Evolutionary conservation across 2,113 vertebrate species (phyloP), one percentile per base, ranked within the genome.

Genomic region (Cygnus buccinator): DNA sequence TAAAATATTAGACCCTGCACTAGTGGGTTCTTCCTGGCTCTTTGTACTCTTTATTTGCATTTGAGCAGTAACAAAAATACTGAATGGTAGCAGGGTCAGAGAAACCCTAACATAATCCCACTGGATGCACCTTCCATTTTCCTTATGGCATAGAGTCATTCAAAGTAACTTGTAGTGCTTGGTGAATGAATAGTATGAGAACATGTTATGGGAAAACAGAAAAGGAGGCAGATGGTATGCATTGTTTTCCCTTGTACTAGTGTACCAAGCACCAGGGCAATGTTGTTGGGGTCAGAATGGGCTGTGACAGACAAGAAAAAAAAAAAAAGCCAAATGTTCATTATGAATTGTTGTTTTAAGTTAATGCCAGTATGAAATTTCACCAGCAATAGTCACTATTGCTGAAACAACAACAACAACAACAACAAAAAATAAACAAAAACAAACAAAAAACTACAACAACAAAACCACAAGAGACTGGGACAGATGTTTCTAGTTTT

Each of bases 201-300:
- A 57, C 10, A 65, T 62, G 59, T 59, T 71, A 86, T 5, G 18
- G n/a, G 19, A 52, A 87, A 93, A 71, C 22, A 85, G 14, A 73
- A 79, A 85, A 67, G 3, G 5, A 94, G 33, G 37, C 92, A 95
- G 93, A 94, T 93, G 82, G 75, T 43, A 74, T 66, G 35, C 9
- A 92, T 91, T 95, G 41, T 66, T 90, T 97, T 78, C 67, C 14
- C 41, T 80, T 44, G 37, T 66, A 83, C 84, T 95, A 95, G 75
- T 91, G 96, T 91, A 93, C 91, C 65, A 88, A 61, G 44, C 31
- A 75, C 23, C 12, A 94, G 54, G 50, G 63, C 78, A 92, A 95
- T 59, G 92, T 73, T 96, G 35, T 82, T 76, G 46, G 39, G 79
- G 87, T 90, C 87, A 94, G 35, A 93, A 87, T n/a, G 20, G 43